Evolutionary conservation across 1,140 invertebrate genomes (phyloP).

Genomic region (Drosophila takahashii): DNA sequence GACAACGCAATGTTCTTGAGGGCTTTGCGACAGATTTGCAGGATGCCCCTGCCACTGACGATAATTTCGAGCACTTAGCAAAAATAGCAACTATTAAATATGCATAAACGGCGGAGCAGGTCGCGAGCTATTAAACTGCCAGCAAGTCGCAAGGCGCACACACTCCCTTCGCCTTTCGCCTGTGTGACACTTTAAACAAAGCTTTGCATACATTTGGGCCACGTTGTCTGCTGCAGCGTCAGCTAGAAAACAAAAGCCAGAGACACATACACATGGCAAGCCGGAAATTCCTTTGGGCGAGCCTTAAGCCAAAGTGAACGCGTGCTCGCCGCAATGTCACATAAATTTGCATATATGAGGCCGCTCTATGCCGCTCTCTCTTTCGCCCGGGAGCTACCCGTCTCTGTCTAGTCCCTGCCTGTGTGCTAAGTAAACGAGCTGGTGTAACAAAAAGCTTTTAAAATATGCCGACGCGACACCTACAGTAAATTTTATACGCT

Average conservation of each 20-base stretch:
- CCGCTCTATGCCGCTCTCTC: constrained; percentile 3
- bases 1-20: constrained; percentile 22
- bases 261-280: constrained; percentile 1
- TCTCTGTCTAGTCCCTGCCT: constrained; percentile 3
- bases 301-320: constrained; percentile 76
- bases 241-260: constrained; percentile 81
- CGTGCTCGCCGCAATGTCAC: constrained; percentile 77
- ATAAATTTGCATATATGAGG: constrained; percentile 78
- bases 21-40: constrained; percentile 52
- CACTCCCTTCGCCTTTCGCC: constrained; percentile 14
- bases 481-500: constrained; percentile 80
- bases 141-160: constrained; percentile 48
- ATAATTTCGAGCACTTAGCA: constrained; percentile 79
- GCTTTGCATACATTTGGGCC: constrained; percentile 76
- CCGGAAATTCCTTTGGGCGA: constrained; percentile 77
- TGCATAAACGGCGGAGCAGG: constrained; percentile 72
- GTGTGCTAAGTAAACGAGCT: constrained; percentile 70
- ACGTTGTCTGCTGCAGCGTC: constrained; percentile 72
- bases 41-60: constrained; percentile 22
- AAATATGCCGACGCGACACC: constrained; percentile 84
- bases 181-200: constrained; percentile 74
- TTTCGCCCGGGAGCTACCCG: neutral
- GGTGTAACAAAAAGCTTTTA: constrained; percentile 83
- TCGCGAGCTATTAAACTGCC: constrained; percentile 76
- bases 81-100: constrained; percentile 84